These are phyloP conservation scores for Salmo trutta DNA, from an alignment of 2,797 vertebrate genomes.

Conservation along the genomic window DNA sequence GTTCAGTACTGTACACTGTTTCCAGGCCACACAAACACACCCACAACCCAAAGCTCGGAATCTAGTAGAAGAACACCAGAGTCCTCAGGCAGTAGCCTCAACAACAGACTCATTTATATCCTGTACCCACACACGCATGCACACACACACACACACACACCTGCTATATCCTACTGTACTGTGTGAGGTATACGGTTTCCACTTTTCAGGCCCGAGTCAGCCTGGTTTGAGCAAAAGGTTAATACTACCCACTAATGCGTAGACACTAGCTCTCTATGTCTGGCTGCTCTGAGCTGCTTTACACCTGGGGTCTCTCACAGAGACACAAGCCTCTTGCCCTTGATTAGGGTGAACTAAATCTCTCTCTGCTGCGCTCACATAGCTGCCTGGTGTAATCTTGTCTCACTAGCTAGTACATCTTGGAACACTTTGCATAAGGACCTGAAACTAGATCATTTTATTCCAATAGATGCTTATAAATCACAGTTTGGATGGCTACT, in stretches of 20 bases:
- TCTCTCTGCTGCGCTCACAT: conserved; percentile 25
- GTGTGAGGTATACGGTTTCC: background rate
- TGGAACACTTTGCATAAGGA: no score
- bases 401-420: background rate
- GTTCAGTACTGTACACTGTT: background rate
- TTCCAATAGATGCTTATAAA: no score
- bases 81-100: no score
- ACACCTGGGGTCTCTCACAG: conserved; percentile 37
- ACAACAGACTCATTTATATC: no score
- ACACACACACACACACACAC: no score
- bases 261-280: conserved; percentile 26
- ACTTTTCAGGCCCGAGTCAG: conserved; percentile 10
- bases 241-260: conserved; percentile 50
- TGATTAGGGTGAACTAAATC: conserved; percentile 54
- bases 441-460: no score
- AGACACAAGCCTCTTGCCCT: conserved; percentile 62
- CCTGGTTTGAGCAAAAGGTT: conserved; percentile 31
- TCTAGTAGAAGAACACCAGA: background rate
- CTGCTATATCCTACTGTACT: background rate
- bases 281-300: conserved; percentile 57
- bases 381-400: conserved; percentile 32
- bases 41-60: background rate
- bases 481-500: no score
- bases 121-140: no score
- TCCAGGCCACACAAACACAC: background rate